These are phyloP conservation scores for Torymus auratus DNA, from an alignment of 2,888 invertebrate genomes.

Conservation along the genomic window DNA sequence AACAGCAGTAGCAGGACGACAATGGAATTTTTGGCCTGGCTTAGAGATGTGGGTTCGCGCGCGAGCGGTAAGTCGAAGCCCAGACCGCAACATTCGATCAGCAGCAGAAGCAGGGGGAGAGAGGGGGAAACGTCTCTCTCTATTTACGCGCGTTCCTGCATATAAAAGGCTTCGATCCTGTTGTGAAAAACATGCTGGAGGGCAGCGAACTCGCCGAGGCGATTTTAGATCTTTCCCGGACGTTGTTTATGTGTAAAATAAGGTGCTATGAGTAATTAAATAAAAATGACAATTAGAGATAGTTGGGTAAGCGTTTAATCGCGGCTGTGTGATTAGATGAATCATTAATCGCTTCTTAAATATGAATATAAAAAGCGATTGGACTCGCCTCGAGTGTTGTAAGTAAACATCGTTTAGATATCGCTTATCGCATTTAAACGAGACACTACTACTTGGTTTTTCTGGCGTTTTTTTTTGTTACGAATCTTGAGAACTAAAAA, in stretches of 20 bases:
- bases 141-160: slow-evolving; percentile 25
- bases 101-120: not conserved
- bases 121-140: slow-evolving; percentile 18
- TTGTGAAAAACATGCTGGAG: not conserved
- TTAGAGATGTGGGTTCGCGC: not conserved
- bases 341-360: too few relatives aligned
- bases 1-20: not conserved
- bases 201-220: not conserved
- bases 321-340: too few relatives aligned
- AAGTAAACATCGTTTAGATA: too few relatives aligned
- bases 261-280: too few relatives aligned
- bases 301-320: too few relatives aligned
- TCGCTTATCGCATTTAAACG: too few relatives aligned
- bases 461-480: too few relatives aligned
- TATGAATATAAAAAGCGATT: too few relatives aligned
- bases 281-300: not conserved
- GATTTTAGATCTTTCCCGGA: not conserved
- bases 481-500: too few relatives aligned
- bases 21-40: slow-evolving; percentile 37
- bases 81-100: slow-evolving; percentile 42
- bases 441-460: too few relatives aligned
- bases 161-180: slow-evolving; percentile 13
- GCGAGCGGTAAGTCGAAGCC: slow-evolving; percentile 14
- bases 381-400: too few relatives aligned
- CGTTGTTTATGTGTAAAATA: not conserved